Conservation (phyloP, 2,888 invertebrate genomes). For the Dinocampus coccinellae region DNA sequence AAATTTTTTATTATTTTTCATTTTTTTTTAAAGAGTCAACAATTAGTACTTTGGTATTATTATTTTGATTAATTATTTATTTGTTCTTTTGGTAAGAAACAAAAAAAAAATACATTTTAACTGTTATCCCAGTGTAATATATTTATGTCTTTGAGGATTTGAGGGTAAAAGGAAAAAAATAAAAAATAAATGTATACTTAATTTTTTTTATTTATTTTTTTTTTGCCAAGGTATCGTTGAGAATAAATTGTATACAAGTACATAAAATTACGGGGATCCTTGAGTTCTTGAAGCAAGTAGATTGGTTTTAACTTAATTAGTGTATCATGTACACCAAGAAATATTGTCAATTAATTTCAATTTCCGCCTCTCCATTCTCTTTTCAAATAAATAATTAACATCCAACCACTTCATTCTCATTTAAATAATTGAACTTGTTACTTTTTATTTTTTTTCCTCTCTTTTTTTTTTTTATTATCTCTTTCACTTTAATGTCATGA, state of each 20-base stretch:
- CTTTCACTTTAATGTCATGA: background rate
- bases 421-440: too few relatives aligned
- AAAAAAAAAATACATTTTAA: background rate
- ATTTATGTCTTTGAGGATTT: background rate
- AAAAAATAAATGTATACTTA: background rate
- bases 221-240: background rate
- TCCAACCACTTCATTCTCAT: background rate
- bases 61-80: too few relatives aligned
- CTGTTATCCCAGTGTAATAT: background rate
- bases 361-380: background rate
- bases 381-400: background rate
- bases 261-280: background rate
- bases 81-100: too few relatives aligned
- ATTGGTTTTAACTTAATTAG: background rate
- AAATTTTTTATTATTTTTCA: too few relatives aligned
- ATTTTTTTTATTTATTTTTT: background rate
- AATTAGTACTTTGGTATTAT: too few relatives aligned
- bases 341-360: background rate
- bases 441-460: too few relatives aligned
- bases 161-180: background rate
- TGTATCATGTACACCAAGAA: background rate
- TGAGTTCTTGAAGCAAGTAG: background rate
- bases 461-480: too few relatives aligned
- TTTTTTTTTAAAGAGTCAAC: too few relatives aligned
- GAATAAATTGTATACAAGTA: background rate